A percentile compares a stretch with the other conserved stretches of the same genome.
Evolutionary conservation across 2,113 vertebrate species (phyloP).

Genomic region (Sciurus niger): DNA sequence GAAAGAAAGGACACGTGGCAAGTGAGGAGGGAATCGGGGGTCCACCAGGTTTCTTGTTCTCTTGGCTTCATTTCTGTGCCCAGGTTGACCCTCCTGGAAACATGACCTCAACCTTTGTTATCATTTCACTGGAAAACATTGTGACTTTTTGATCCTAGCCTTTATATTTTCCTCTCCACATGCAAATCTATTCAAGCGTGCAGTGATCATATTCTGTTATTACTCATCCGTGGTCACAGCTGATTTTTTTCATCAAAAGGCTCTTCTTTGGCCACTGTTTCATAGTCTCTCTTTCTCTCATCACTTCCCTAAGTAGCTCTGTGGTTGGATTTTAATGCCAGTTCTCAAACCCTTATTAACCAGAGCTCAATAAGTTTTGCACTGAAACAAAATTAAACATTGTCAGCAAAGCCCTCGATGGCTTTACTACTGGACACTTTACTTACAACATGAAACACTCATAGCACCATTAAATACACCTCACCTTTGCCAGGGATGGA

Average conservation of each 20-base stretch:
- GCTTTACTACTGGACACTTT: not conserved
- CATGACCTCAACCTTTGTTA: not conserved
- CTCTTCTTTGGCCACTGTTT: slow-evolving; percentile 40
- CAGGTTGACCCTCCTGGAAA: not conserved
- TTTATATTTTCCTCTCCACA: not conserved
- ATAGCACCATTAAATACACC: not conserved
- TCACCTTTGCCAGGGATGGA: slow-evolving; percentile 90
- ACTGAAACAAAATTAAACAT: not conserved
- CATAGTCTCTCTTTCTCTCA: not conserved
- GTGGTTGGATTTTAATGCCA: slow-evolving; percentile 14
- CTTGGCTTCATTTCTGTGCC: not conserved
- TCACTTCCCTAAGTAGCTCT: not conserved
- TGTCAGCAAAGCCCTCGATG: not conserved
- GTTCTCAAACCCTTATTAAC: slow-evolving; percentile 23
- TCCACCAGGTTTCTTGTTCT: not conserved
- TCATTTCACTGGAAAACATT: not conserved
- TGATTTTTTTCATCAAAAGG: not conserved
- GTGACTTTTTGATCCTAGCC: not conserved
- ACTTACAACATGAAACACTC: not conserved
- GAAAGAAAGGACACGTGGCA: not conserved
- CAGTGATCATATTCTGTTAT: not conserved
- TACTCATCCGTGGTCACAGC: not conserved
- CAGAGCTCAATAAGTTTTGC: not conserved
- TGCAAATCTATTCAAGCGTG: not conserved
- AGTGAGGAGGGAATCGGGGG: not conserved